Conservation (phyloP, 2,113 vertebrate genomes). For the Monopterus albus region DNA sequence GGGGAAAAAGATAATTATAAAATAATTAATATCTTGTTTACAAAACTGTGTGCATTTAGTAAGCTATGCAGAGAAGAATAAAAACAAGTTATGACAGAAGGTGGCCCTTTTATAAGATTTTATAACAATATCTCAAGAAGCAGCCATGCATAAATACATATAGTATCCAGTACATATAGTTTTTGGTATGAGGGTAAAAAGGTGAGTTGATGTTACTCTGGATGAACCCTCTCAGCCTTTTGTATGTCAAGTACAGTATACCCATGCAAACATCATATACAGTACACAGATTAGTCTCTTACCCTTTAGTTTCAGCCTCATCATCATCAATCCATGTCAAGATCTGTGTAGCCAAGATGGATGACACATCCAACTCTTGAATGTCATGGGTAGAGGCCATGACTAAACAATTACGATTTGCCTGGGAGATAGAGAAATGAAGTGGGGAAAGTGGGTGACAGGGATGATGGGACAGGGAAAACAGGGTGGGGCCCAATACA, state of each 20-base stretch:
- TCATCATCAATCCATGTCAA: conserved; percentile 98
- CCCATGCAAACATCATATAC: background rate
- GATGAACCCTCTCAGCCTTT: conserved; percentile 18
- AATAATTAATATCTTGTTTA: too few relatives aligned
- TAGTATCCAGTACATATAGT: background rate
- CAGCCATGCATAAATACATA: background rate
- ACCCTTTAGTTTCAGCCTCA: conserved; percentile 93
- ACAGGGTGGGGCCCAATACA: background rate
- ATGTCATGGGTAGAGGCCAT: conserved; percentile 97
- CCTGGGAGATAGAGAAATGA: conserved; percentile 79
- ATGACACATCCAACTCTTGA: conserved; percentile 97
- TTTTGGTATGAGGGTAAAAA: conserved; percentile 26
- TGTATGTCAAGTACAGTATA: background rate
- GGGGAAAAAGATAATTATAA: too few relatives aligned
- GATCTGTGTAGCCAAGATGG: conserved; percentile 95
- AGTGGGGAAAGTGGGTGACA: background rate
- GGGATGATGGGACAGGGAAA: conserved; percentile 2
- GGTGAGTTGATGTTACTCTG: conserved; percentile 20
- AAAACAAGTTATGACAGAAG: background rate
- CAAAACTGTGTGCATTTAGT: too few relatives aligned
- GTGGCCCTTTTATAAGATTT: background rate
- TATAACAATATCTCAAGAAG: background rate
- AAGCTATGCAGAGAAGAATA: background rate
- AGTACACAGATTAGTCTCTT: conserved; percentile 42
- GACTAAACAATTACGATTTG: conserved; percentile 97